Evolutionary conservation across 23 tunicate genomes (phyloP).

Genomic region (Diplosoma virens): DNA sequence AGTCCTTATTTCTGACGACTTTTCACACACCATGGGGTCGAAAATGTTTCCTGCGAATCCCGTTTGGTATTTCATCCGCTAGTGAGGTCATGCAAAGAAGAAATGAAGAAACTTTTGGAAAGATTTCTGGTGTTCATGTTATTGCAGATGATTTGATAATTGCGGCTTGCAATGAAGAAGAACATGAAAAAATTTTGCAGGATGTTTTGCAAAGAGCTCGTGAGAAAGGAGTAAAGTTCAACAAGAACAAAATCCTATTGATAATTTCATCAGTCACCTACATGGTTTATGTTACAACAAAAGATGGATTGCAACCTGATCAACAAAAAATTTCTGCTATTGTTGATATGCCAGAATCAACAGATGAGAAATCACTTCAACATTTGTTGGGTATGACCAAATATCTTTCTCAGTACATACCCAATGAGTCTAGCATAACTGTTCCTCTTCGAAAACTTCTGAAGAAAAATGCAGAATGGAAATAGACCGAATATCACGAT

Average conservation of each 20-base stretch:
- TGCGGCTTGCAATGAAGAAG: constrained; percentile 3
- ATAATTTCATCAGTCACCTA: background rate
- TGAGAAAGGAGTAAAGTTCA: background rate
- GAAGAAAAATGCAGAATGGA: no score
- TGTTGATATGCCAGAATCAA: background rate
- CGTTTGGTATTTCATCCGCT: background rate
- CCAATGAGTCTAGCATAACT: no score
- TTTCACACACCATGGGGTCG: background rate
- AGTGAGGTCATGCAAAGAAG: background rate
- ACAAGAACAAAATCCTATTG: constrained; percentile 14
- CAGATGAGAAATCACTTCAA: background rate
- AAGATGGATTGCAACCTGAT: background rate
- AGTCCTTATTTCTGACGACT: no score
- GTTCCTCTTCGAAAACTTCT: no score
- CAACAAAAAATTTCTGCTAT: background rate
- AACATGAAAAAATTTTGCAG: constrained; percentile 4
- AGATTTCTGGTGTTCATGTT: background rate
- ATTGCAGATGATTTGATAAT: constrained; percentile 2
- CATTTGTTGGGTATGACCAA: background rate
- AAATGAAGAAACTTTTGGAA: constrained; percentile 1
- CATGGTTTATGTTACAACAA: background rate
- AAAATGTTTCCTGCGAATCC: no score
- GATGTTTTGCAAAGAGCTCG: constrained; percentile 11
- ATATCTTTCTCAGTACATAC: no score
- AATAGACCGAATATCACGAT: no score